These are phyloP conservation scores for Hyalella azteca DNA, from an alignment of 2,888 invertebrate genomes.

Conservation along the genomic window DNA sequence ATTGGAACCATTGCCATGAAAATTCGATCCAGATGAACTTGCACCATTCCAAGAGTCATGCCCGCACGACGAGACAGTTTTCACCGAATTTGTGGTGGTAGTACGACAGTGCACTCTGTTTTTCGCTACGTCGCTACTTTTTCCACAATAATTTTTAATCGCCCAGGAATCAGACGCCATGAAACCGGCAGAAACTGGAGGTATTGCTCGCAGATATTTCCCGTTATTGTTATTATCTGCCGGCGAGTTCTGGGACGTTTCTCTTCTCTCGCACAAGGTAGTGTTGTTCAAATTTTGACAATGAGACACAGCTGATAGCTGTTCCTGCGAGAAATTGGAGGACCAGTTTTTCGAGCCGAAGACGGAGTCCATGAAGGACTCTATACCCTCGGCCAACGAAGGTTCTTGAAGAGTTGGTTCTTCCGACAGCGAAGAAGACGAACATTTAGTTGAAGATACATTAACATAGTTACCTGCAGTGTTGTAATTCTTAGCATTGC, in stretches of 20 bases:
- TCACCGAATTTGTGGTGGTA: neutral
- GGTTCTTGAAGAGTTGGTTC: neutral
- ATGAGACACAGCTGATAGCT: no score
- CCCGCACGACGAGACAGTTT: neutral
- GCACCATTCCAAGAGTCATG: neutral
- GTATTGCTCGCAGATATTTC: no score
- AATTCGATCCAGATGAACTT: neutral
- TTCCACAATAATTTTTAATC: neutral
- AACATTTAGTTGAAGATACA: neutral
- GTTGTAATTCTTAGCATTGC: neutral
- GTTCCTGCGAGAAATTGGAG: neutral
- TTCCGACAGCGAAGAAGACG: neutral
- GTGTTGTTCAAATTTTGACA: no score
- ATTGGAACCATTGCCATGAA: no score
- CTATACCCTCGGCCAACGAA: neutral
- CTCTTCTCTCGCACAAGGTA: neutral
- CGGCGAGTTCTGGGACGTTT: neutral
- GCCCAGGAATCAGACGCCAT: neutral
- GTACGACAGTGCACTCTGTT: no score
- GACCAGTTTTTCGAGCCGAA: constrained; percentile 15
- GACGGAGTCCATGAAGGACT: constrained; percentile 6
- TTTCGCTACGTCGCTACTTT: no score
- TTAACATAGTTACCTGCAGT: neutral
- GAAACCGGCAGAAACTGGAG: neutral
- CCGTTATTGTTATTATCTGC: no score